Evolutionary conservation across 2,888 invertebrate species (phyloP).

Genomic region (Agriopis aurantiaria): DNA sequence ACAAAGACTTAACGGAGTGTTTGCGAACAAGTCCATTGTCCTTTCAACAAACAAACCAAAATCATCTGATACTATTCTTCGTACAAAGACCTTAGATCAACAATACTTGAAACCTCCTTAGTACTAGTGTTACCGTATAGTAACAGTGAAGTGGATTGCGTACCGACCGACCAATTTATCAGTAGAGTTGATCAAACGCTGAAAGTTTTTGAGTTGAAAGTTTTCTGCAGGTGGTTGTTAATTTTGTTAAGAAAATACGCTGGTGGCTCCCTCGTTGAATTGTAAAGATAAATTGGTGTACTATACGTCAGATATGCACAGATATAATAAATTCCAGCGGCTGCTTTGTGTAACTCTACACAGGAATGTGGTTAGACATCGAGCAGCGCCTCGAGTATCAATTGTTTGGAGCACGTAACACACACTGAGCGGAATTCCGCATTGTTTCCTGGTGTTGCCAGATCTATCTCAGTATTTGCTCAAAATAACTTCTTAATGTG

Average conservation of each 20-base stretch:
- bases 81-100: not conserved
- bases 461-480: not conserved
- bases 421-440: constrained; percentile 14
- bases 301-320: constrained; percentile 8
- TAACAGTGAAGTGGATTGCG: not conserved
- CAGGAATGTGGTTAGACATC: constrained; percentile 30
- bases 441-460: constrained; percentile 19
- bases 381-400: constrained; percentile 30
- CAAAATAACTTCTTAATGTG: not conserved
- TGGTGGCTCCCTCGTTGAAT: not conserved
- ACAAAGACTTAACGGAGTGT: too few species aligned
- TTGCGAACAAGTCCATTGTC: not conserved
- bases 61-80: not conserved
- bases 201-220: too few species aligned
- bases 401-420: constrained; percentile 33
- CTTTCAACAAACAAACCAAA: not conserved
- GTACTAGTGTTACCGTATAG: constrained; percentile 4
- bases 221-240: not conserved
- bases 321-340: constrained; percentile 25
- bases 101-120: not conserved
- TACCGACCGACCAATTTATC: not conserved
- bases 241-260: not conserved
- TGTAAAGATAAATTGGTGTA: not conserved
- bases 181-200: not conserved
- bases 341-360: constrained; percentile 28